These are phyloP conservation scores for Trachelus tabidus DNA, from an alignment of 2,888 invertebrate genomes.

Conservation along the genomic window DNA sequence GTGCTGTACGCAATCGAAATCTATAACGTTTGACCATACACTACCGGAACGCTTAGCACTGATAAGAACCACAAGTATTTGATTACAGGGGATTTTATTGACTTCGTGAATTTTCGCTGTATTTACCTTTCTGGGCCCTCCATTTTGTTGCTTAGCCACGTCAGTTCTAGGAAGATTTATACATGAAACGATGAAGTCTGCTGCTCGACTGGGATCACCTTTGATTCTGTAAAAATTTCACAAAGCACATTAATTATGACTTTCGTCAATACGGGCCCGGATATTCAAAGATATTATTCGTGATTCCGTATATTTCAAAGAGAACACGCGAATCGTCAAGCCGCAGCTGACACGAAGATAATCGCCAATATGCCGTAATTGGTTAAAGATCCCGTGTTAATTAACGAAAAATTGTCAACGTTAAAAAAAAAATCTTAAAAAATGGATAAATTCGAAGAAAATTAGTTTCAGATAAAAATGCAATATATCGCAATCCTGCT, in stretches of 20 bases:
- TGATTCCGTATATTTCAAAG: not conserved
- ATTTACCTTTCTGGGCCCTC: constrained; percentile 55
- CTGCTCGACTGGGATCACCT: constrained; percentile 50
- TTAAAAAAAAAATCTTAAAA: too few species aligned
- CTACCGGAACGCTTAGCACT: too few species aligned
- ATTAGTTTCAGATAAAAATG: not conserved
- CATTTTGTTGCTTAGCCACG: constrained; percentile 35
- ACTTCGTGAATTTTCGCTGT: constrained; percentile 6
- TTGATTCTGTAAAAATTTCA: constrained; percentile 39
- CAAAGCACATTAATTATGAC: not conserved
- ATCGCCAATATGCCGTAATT: too few species aligned
- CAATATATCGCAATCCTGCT: not conserved
- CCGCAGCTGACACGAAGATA: too few species aligned
- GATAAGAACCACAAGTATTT: too few species aligned
- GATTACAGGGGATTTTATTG: not conserved
- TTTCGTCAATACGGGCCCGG: not conserved
- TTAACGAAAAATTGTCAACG: too few species aligned
- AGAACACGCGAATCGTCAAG: not conserved
- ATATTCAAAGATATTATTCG: not conserved
- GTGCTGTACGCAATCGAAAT: not conserved
- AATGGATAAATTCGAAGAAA: too few species aligned
- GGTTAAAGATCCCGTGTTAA: too few species aligned
- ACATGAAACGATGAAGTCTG: constrained; percentile 15
- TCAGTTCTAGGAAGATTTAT: not conserved
- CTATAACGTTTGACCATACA: too few species aligned